Percentiles rank a stretch among this genome's conserved stretches.
Evolutionary conservation across 64 coral and sea anemone species (phyloP).

Genomic region (Catalaphyllia jardinei): DNA sequence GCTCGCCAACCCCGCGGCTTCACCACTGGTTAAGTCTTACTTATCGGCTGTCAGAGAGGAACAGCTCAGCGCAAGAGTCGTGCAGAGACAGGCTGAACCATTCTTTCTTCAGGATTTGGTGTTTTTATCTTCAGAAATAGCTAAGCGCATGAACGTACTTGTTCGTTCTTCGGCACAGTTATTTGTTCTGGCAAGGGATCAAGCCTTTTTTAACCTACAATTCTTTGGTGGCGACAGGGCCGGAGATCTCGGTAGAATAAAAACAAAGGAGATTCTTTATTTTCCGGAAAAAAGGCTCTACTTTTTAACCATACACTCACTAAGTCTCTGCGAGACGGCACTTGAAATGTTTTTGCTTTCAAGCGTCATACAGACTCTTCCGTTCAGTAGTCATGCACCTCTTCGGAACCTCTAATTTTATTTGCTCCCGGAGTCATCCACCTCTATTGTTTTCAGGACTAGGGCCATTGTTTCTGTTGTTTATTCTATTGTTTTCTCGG

Average conservation of each 20-base stretch:
- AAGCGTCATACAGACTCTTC: constrained; percentile 5
- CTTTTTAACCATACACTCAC: too few species aligned
- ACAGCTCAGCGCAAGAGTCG: not conserved
- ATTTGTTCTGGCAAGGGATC: constrained; percentile 18
- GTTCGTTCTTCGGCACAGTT: not conserved
- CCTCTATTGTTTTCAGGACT: too few species aligned
- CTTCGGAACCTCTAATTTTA: too few species aligned
- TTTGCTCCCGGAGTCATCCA: too few species aligned
- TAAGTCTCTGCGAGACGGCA: constrained; percentile 25
- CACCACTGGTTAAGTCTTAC: constrained; percentile 13
- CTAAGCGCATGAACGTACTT: not conserved
- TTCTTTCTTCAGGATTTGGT: constrained; percentile 29
- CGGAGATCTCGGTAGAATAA: too few species aligned
- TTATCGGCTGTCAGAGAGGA: constrained; percentile 21
- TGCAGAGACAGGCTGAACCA: not conserved
- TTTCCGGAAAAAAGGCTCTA: too few species aligned
- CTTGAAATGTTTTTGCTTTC: constrained; percentile 32
- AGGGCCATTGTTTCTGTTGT: too few species aligned
- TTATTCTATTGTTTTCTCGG: too few species aligned
- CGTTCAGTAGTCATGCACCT: too few species aligned
- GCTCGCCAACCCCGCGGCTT: constrained; percentile 24
- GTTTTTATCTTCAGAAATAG: constrained; percentile 2
- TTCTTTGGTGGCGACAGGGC: too few species aligned
- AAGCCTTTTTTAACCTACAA: constrained; percentile 2
- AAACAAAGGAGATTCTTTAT: too few species aligned